phyloP scores from a whole-genome alignment of 2,113 vertebrate genomes.

The Dolichotis patagonum region DNA sequence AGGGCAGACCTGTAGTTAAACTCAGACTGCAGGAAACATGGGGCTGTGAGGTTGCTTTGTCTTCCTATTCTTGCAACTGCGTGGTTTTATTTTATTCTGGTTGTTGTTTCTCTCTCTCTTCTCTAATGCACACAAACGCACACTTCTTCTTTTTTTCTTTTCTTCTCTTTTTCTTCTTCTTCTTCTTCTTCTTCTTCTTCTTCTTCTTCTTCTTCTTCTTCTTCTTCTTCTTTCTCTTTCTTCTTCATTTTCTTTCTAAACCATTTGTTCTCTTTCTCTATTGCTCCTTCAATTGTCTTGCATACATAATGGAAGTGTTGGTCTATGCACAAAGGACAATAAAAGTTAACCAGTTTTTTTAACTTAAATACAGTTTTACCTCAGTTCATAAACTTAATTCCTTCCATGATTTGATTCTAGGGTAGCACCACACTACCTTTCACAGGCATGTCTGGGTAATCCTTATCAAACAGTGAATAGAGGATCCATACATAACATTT shows the following conservation, averaged over 20 bases:
- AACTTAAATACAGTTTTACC: background rate
- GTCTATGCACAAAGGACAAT: background rate
- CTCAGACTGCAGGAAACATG: background rate
- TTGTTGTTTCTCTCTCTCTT: background rate
- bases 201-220: background rate
- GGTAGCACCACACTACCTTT: background rate
- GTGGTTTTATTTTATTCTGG: background rate
- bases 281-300: background rate
- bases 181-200: accelerated
- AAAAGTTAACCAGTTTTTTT: background rate
- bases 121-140: too few species aligned
- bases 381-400: background rate
- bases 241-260: background rate
- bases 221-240: background rate
- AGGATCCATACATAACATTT: background rate
- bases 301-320: background rate
- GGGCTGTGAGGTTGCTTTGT: background rate
- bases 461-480: background rate
- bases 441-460: background rate
- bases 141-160: background rate
- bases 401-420: background rate
- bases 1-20: background rate
- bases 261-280: background rate
- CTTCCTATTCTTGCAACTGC: background rate
- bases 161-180: background rate